Evolutionary conservation across 2,797 vertebrate species (phyloP).

Genomic region (Etheostoma nigrum): DNA sequence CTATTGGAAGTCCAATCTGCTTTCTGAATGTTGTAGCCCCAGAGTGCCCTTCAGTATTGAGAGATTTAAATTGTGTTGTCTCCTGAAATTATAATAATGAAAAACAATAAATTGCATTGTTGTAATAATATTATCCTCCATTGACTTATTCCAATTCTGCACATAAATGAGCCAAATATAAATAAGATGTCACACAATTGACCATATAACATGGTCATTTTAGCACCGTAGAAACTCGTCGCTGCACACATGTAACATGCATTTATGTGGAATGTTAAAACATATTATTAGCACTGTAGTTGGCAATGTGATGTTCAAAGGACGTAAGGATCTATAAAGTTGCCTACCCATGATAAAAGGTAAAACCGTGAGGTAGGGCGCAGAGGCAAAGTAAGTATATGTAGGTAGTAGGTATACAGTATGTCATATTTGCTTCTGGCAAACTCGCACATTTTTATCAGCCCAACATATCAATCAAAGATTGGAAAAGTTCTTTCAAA

Average conservation of each 20-base stretch:
- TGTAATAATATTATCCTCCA: neutral
- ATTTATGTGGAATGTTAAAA: neutral
- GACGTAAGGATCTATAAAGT: neutral
- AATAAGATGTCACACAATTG: neutral
- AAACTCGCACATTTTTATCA: no score
- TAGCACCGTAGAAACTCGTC: conserved; percentile 14
- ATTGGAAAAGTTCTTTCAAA: no score
- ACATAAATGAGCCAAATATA: neutral
- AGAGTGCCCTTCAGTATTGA: conserved; percentile 18
- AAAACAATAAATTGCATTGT: neutral
- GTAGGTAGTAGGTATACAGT: no score
- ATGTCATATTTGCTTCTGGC: no score
- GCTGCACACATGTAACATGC: neutral
- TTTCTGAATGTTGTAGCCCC: neutral
- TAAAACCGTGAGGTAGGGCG: no score
- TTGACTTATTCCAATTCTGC: neutral
- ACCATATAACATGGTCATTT: neutral
- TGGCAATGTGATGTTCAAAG: neutral
- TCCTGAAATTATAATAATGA: conserved; percentile 1
- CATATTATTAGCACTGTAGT: neutral
- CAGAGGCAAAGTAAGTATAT: no score
- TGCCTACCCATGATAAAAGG: no score
- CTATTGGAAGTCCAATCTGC: conserved; percentile 3
- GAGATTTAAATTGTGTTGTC: neutral
- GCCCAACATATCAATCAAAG: no score